Percentiles rank a stretch among this genome's conserved stretches.
Conservation (phyloP, 2,113 vertebrate species). For the Vimba vimba region DNA sequence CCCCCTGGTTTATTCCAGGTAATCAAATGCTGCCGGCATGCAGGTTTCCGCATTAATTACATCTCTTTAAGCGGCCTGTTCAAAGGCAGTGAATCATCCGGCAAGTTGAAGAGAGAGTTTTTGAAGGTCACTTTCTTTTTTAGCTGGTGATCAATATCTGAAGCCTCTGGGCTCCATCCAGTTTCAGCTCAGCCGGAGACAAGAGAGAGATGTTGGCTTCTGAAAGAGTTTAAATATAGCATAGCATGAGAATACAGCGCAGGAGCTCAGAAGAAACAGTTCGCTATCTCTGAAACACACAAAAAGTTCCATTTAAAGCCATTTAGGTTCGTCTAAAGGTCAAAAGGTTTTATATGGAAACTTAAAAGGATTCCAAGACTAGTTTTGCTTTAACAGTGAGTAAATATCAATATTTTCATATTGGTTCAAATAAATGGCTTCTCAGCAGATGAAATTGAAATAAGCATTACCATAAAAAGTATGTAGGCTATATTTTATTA, state of each 20-base stretch:
- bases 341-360: background rate
- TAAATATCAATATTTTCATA: too few species aligned
- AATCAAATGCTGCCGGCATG: constrained; percentile 18
- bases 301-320: background rate
- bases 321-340: background rate
- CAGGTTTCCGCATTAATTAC: constrained; percentile 38
- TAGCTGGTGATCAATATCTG: constrained; percentile 29
- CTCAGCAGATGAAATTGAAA: too few species aligned
- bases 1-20: constrained; percentile 2
- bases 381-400: background rate
- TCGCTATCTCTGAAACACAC: background rate
- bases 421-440: too few species aligned
- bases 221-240: constrained; percentile 4
- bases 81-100: constrained; percentile 31
- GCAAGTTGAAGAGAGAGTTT: constrained; percentile 13
- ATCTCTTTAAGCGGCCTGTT: constrained; percentile 30
- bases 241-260: background rate
- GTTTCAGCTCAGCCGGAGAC: constrained; percentile 9
- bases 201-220: background rate
- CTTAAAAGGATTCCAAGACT: background rate
- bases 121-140: constrained; percentile 16
- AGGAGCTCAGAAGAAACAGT: background rate
- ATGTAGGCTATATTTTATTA: too few species aligned
- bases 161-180: constrained; percentile 26
- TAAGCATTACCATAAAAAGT: too few species aligned